These are phyloP conservation scores for Mactromeris polynyma DNA, from an alignment of 2,888 invertebrate genomes.

Conservation along the genomic window DNA sequence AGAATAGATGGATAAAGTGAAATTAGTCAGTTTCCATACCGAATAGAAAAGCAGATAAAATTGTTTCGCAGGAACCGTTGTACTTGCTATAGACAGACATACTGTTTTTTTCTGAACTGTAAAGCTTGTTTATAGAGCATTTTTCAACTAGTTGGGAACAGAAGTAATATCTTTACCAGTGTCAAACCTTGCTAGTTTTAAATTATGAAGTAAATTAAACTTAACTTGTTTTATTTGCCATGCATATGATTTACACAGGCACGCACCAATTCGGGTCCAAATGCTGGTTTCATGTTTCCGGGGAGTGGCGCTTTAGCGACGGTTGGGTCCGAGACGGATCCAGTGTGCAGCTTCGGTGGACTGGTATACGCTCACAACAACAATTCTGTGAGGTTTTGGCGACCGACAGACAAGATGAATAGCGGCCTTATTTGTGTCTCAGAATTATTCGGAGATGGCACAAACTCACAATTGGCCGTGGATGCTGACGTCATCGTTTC, in stretches of 20 bases:
- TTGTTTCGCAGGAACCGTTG: no score
- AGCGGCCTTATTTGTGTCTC: constrained; percentile 46
- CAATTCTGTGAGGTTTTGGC: constrained; percentile 45
- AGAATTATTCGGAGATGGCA: constrained; percentile 28
- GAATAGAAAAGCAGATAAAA: no score
- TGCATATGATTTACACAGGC: not conserved
- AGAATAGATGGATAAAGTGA: no score
- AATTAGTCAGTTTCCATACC: no score
- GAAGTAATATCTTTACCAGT: no score
- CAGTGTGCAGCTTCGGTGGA: constrained; percentile 48
- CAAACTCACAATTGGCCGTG: not conserved
- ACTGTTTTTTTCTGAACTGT: no score
- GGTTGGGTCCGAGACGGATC: not conserved
- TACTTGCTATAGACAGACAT: no score
- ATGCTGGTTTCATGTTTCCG: constrained; percentile 50
- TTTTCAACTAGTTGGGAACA: no score
- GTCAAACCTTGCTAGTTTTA: no score
- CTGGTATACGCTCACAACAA: constrained; percentile 34
- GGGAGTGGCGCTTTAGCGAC: constrained; percentile 48
- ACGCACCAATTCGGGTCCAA: constrained; percentile 16
- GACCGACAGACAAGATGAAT: constrained; percentile 39
- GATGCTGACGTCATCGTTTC: constrained; percentile 28
- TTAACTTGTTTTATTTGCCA: no score
- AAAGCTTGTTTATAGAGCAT: no score
- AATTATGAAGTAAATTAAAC: no score